Percentiles rank a stretch among this genome's conserved stretches.
Evolutionary conservation across 2,113 vertebrate species (phyloP).

Genomic region (Sarotherodon lohbergeri): DNA sequence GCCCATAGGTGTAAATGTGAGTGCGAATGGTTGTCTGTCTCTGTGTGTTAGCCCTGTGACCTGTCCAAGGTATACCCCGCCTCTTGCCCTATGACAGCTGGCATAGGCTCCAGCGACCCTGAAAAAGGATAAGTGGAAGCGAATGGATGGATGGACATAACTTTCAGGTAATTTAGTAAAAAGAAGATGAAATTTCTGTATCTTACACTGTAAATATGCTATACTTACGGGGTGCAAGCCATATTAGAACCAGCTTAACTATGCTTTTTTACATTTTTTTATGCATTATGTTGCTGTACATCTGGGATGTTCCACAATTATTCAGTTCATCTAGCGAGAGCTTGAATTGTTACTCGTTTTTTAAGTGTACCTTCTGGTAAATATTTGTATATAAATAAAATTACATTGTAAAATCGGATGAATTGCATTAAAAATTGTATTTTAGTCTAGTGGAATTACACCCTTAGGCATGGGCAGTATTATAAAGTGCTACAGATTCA

Average conservation of each 20-base stretch:
- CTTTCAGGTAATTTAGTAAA: not conserved
- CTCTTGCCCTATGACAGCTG: not conserved
- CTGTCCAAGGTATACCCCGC: not conserved
- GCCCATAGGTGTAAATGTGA: not conserved
- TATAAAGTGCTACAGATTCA: not conserved
- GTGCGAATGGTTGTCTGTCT: rapidly evolving
- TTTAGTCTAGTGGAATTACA: not conserved
- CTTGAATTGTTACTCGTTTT: not conserved
- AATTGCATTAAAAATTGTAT: not conserved
- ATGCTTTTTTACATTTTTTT: too few relatives aligned
- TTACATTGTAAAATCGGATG: not conserved
- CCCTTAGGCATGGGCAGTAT: not conserved
- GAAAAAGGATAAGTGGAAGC: not conserved
- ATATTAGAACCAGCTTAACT: not conserved
- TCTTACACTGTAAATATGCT: rapidly evolving
- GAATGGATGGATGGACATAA: not conserved
- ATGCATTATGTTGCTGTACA: not conserved
- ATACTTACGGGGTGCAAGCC: not conserved
- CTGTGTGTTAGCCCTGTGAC: not conserved
- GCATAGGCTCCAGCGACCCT: not conserved
- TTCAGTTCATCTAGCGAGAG: not conserved
- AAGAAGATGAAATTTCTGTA: not conserved
- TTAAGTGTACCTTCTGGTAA: not conserved
- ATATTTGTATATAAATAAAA: not conserved
- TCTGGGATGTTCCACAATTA: not conserved